Base-by-base conservation (phyloP, 1,140 invertebrate genomes). In the Formica exsecta region DNA sequence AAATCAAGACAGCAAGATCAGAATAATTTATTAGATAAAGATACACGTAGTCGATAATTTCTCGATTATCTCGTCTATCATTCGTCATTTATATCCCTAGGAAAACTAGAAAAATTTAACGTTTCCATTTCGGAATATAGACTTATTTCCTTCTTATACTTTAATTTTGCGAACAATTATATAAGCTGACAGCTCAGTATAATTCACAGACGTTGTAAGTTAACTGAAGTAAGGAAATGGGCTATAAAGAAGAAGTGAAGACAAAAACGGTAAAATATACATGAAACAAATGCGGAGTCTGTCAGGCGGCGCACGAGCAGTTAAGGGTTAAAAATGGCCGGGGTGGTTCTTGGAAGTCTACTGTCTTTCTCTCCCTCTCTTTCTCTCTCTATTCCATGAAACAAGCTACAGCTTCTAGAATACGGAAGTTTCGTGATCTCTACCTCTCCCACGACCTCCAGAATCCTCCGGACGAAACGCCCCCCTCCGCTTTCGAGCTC, bases 341-440 rank as follows among this genome's bases (percentile, higher is more conserved):
- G 75, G n/a, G 29, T 38, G 48, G 32, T 73, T 44, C 32, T 41
- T 32, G 11, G 22, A 32, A 68, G 80, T 76, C 32, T 59, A 76
- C 68, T 89, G 83, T 54, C 59, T 75, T 32, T 81, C 79, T 89
- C 85, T 74, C 66, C 85, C 22, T 87, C 64, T 75, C 74, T 89
- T 79, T 79, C 68, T 85, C 25, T 87, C 64, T 62, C 48, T 32
- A 32, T 32, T 32, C 13, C 75, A 54, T 64, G 87, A 86, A 65
- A 89, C 84, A 80, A 86, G 87, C 87, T 86, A 81, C 76, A 76
- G 87, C 74, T 79, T 65, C 84, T 75, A 86, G 79, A 89, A 89
- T 88, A 77, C 88, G 88, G 76, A 89, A 89, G 87, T 89, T 88
- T 59, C 76, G 88, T 41, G 88, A 89, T 89, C 88, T 89, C 65